Evolutionary conservation across 2,113 vertebrate species (phyloP).

Genomic region (Thryonomys swinderianus): DNA sequence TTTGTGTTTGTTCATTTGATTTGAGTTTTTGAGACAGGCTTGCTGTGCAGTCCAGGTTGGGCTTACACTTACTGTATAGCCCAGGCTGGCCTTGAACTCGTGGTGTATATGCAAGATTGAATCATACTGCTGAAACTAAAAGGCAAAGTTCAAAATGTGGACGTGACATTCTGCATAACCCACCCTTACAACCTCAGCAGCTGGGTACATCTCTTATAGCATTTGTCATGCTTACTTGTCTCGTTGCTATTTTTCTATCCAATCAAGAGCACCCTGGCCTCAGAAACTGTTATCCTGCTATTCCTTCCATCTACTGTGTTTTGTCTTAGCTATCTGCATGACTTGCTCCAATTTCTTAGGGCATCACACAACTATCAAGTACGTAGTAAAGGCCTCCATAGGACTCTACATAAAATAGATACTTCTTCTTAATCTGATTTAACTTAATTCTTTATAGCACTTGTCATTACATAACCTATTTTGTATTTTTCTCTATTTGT

Average conservation of each 20-base stretch:
- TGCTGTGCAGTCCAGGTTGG: background rate
- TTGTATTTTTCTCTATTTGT: slow-evolving; percentile 5
- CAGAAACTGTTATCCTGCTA: background rate
- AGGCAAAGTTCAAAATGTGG: background rate
- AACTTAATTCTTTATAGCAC: background rate
- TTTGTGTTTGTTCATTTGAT: background rate
- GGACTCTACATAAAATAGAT: background rate
- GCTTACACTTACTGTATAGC: background rate
- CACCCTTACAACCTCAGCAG: background rate
- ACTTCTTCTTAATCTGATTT: background rate
- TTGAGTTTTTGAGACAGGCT: background rate
- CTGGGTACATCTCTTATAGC: background rate
- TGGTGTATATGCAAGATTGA: background rate
- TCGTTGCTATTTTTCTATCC: background rate
- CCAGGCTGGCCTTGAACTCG: background rate
- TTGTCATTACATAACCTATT: background rate
- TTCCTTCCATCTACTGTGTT: background rate
- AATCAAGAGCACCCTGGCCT: background rate
- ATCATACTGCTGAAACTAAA: background rate
- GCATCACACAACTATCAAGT: background rate
- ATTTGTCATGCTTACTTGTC: background rate
- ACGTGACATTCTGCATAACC: background rate
- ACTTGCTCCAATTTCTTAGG: background rate
- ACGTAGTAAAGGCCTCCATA: background rate
- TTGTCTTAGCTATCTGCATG: background rate